A percentile compares a stretch with the other conserved stretches of the same genome.
Conservation (phyloP, 1,140 invertebrate genomes). For the Drusus annulatus region DNA sequence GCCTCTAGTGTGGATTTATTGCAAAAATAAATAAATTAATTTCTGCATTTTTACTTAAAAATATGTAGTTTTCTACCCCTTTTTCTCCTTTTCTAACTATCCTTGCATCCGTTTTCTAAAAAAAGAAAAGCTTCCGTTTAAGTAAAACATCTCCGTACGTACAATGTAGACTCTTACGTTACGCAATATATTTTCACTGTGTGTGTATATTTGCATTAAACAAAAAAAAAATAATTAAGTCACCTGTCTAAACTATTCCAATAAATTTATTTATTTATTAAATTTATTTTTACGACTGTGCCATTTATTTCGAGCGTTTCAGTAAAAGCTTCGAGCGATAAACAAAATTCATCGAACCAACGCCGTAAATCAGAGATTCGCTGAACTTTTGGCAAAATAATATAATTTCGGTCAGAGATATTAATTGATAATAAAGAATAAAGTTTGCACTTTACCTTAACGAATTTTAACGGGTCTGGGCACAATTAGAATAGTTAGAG, state of each 20-base stretch:
- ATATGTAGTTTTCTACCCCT: no score
- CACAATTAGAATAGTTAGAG: background rate
- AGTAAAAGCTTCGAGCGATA: slow-evolving; percentile 57
- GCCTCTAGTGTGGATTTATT: no score
- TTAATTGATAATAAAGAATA: slow-evolving; percentile 55
- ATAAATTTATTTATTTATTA: slow-evolving; percentile 16
- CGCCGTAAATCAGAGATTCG: slow-evolving; percentile 18
- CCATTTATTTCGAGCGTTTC: slow-evolving; percentile 27
- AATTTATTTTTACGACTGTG: slow-evolving; percentile 28
- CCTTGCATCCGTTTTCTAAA: background rate
- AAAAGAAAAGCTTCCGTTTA: background rate
- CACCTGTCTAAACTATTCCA: background rate
- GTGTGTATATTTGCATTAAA: background rate
- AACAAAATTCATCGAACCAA: slow-evolving; percentile 39
- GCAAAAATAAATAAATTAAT: no score
- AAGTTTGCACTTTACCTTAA: slow-evolving; percentile 37
- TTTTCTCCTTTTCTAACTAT: no score
- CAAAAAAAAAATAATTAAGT: background rate
- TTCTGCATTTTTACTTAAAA: no score
- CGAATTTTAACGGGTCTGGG: background rate
- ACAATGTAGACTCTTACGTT: background rate
- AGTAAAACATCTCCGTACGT: background rate
- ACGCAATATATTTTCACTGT: no score
- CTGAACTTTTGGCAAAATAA: slow-evolving; percentile 48
- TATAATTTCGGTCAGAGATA: slow-evolving; percentile 54